Percentiles rank a stretch among this genome's conserved stretches.
Evolutionary conservation across 1,140 invertebrate genomes (phyloP).

Genomic region (Drosophila kurseongensis): DNA sequence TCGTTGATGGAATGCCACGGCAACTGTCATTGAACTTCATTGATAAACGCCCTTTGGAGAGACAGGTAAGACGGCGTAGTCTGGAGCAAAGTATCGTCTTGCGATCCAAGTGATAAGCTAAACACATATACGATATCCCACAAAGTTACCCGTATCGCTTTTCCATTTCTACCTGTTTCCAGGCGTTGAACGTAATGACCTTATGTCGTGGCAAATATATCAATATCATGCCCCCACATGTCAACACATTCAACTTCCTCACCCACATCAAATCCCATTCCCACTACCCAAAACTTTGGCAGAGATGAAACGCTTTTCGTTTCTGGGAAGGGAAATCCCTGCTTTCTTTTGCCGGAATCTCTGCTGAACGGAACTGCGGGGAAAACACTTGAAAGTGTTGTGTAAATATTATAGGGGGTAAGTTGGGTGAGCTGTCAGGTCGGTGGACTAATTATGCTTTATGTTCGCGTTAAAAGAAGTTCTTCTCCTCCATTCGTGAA

Average conservation of each 20-base stretch:
- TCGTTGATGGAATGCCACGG: slow-evolving; percentile 66
- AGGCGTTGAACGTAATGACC: slow-evolving; percentile 32
- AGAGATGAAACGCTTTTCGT: slow-evolving; percentile 51
- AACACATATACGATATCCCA: slow-evolving; percentile 46
- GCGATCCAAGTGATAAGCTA: slow-evolving; percentile 73
- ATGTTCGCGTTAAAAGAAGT: slow-evolving; percentile 53
- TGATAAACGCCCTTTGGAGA: slow-evolving; percentile 59
- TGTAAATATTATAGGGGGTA: slow-evolving; percentile 59
- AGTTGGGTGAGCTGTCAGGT: slow-evolving; percentile 41
- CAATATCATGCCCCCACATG: slow-evolving; percentile 42
- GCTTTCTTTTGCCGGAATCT: slow-evolving; percentile 61
- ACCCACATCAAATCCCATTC: slow-evolving; percentile 9
- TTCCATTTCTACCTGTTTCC: slow-evolving; percentile 63
- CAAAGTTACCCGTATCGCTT: slow-evolving; percentile 35
- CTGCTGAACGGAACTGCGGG: slow-evolving; percentile 17
- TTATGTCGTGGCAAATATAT: slow-evolving; percentile 68
- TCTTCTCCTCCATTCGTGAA: slow-evolving; percentile 5
- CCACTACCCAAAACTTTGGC: slow-evolving; percentile 5
- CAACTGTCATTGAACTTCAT: slow-evolving; percentile 81
- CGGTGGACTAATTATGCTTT: slow-evolving; percentile 64
- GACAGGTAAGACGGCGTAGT: slow-evolving; percentile 18
- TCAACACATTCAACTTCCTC: slow-evolving; percentile 44
- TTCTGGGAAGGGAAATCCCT: slow-evolving; percentile 64
- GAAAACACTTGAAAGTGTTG: slow-evolving; percentile 64
- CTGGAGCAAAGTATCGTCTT: slow-evolving; percentile 51